Evolutionary conservation across 2,113 vertebrate genomes (phyloP).

Genomic region (Myotis lucifugus): DNA sequence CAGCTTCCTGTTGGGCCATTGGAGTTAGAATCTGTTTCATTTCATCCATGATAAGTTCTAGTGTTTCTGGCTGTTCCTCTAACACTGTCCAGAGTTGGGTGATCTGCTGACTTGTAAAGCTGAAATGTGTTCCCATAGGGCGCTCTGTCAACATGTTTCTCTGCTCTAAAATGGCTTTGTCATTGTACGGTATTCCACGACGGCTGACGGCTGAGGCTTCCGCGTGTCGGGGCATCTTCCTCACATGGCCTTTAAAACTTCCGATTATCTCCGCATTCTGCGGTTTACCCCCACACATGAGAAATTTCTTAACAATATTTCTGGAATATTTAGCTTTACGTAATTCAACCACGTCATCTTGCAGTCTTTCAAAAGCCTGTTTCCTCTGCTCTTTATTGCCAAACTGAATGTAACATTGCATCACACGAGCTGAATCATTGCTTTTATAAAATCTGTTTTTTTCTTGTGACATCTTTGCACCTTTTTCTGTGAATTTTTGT

Average conservation of each 20-base stretch:
- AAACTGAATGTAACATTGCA: slow-evolving; percentile 95
- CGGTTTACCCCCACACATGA: slow-evolving; percentile 95
- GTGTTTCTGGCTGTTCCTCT: slow-evolving; percentile 89
- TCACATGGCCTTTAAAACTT: slow-evolving; percentile 93
- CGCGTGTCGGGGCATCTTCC: slow-evolving; percentile 91
- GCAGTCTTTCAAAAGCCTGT: slow-evolving; percentile 91
- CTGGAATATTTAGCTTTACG: slow-evolving; percentile 95
- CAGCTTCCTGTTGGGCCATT: slow-evolving; percentile 96
- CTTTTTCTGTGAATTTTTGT: no score
- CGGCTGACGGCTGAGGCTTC: slow-evolving; percentile 89
- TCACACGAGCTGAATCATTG: slow-evolving; percentile 91
- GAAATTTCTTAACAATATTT: slow-evolving; percentile 96
- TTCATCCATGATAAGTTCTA: slow-evolving; percentile 92
- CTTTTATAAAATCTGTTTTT: no score
- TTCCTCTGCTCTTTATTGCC: slow-evolving; percentile 90
- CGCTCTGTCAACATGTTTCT: slow-evolving; percentile 93
- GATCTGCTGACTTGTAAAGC: slow-evolving; percentile 91
- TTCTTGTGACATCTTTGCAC: no score
- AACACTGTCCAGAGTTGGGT: slow-evolving; percentile 91
- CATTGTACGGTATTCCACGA: slow-evolving; percentile 96
- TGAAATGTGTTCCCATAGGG: slow-evolving; percentile 95
- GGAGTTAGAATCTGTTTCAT: slow-evolving; percentile 96
- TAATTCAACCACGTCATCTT: slow-evolving; percentile 89
- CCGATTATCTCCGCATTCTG: slow-evolving; percentile 91
- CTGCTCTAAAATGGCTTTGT: slow-evolving; percentile 94